Percentiles rank a stretch among this genome's conserved stretches.
Evolutionary conservation across 2,113 vertebrate genomes (phyloP).

Genomic region (Myiagra hebetior): DNA sequence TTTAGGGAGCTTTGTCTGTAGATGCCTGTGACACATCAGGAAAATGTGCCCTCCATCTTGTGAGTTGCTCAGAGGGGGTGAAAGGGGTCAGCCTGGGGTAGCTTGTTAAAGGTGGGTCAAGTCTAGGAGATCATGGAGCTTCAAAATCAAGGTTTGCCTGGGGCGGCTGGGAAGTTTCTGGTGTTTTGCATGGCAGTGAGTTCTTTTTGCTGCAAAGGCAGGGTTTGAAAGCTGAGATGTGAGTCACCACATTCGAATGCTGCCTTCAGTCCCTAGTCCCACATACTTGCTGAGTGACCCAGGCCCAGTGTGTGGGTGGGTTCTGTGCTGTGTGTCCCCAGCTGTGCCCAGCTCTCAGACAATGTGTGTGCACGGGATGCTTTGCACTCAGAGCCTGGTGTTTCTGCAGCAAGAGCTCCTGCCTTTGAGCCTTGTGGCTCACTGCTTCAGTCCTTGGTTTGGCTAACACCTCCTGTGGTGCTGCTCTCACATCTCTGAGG

Average conservation of each 20-base stretch:
- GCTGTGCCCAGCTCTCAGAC: conserved; percentile 6
- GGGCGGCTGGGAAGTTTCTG: background rate
- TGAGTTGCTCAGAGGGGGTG: background rate
- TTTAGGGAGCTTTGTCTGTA: background rate
- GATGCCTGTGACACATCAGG: background rate
- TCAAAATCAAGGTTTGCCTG: background rate
- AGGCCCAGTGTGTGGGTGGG: background rate
- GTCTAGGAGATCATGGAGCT: background rate
- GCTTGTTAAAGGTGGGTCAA: background rate
- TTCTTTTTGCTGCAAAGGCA: background rate
- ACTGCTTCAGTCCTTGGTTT: background rate
- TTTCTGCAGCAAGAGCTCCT: background rate
- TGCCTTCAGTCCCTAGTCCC: rapidly evolving
- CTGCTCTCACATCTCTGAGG: background rate
- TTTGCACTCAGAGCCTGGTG: background rate
- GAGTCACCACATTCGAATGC: background rate
- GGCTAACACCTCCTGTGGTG: rapidly evolving
- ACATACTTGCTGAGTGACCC: background rate
- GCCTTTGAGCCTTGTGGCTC: background rate
- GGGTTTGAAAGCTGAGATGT: background rate
- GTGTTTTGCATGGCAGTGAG: background rate
- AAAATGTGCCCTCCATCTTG: rapidly evolving
- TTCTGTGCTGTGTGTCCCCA: background rate
- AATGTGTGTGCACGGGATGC: background rate
- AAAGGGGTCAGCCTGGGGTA: background rate